phyloP scores from a whole-genome alignment of 1,140 invertebrate genomes.

The Sesamia nonagrioides region DNA sequence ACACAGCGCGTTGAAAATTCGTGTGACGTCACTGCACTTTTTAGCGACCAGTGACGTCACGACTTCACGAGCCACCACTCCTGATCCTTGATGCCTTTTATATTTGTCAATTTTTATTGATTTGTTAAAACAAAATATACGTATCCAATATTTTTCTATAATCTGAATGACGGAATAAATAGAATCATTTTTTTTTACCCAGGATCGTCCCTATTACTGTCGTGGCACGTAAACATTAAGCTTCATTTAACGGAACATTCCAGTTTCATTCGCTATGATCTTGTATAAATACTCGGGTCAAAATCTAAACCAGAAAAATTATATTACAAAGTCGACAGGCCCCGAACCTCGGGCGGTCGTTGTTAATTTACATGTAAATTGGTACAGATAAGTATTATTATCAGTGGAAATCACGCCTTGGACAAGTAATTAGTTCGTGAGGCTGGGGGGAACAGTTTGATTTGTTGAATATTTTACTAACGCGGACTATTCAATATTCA shows the following conservation, averaged over 20 bases:
- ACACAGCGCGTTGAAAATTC: no score
- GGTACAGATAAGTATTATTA: slow-evolving; percentile 58
- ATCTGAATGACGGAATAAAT: no score
- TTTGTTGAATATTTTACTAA: slow-evolving; percentile 72
- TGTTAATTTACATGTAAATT: slow-evolving; percentile 57
- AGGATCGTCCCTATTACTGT: slow-evolving; percentile 21
- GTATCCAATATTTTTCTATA: no score
- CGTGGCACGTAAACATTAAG: slow-evolving; percentile 21
- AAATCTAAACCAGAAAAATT: slow-evolving; percentile 47
- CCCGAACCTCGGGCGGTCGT: slow-evolving; percentile 41
- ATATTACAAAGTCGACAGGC: slow-evolving; percentile 44
- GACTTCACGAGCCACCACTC: no score
- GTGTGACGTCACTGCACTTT: no score
- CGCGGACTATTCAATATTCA: slow-evolving; percentile 71
- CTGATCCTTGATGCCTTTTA: no score
- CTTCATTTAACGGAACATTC: slow-evolving; percentile 39
- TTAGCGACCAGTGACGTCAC: no score
- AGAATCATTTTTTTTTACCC: no score
- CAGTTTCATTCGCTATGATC: slow-evolving; percentile 26
- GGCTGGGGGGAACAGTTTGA: slow-evolving; percentile 58
- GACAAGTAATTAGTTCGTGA: slow-evolving; percentile 65
- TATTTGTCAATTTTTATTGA: no score
- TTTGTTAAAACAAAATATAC: no score
- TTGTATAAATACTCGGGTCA: slow-evolving; percentile 18
- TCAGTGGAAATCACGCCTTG: slow-evolving; percentile 58